Conservation (phyloP, 2,113 vertebrate species). For the Entomyzon cyanotis region DNA sequence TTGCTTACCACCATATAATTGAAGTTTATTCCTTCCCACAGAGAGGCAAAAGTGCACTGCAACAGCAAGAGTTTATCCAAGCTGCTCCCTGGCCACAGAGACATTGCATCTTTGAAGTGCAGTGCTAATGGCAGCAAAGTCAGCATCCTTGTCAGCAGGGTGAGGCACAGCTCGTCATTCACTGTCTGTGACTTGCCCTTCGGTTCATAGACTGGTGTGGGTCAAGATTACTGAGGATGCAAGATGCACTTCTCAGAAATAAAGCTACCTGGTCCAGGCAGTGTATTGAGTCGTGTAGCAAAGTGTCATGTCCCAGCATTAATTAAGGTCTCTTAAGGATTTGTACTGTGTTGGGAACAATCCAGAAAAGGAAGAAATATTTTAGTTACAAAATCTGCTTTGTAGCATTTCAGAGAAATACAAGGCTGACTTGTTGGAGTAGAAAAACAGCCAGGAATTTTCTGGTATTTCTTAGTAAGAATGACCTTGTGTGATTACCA, state of each 20-base stretch:
- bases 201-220: neutral
- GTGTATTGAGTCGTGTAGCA: neutral
- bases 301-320: neutral
- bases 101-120: slow-evolving; percentile 85
- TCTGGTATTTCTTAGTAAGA: neutral
- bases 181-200: accelerated
- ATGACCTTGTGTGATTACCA: neutral
- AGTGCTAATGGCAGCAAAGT: slow-evolving; percentile 87
- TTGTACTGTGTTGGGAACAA: neutral
- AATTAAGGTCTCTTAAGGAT: neutral
- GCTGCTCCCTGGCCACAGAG: slow-evolving; percentile 77
- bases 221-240: neutral
- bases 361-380: neutral
- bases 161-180: slow-evolving; percentile 45
- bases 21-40: slow-evolving; percentile 59
- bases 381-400: neutral
- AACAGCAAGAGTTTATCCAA: slow-evolving; percentile 82
- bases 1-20: neutral
- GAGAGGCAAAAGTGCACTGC: slow-evolving; percentile 92
- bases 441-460: neutral
- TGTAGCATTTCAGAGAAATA: neutral
- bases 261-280: neutral
- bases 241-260: neutral
- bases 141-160: slow-evolving; percentile 88
- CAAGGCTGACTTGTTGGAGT: neutral